Evolutionary conservation across 2,888 invertebrate genomes (phyloP).

Genomic region (Argyra leucocephala): DNA sequence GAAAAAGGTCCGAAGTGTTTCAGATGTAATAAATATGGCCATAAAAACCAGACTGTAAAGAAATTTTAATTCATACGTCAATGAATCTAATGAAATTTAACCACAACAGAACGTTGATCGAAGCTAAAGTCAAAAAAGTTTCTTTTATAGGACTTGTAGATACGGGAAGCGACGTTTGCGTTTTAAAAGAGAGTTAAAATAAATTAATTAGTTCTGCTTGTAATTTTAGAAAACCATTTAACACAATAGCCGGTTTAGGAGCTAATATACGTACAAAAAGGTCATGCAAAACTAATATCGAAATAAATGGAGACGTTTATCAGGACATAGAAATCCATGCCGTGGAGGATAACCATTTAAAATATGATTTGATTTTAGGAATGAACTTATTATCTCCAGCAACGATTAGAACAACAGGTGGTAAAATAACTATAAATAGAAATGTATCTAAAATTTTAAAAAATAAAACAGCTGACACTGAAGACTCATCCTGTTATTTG

Average conservation of each 20-base stretch:
- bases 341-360: constrained; percentile 8
- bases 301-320: constrained; percentile 10
- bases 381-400: constrained; percentile 8
- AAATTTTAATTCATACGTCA: not conserved
- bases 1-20: constrained; percentile 31
- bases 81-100: not conserved
- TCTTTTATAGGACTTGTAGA: constrained; percentile 17
- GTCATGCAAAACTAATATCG: constrained; percentile 1
- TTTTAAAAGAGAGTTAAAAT: constrained; percentile 13
- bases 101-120: constrained; percentile 8
- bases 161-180: constrained; percentile 19
- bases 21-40: constrained; percentile 28
- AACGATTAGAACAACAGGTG: not conserved
- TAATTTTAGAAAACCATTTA: not conserved
- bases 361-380: constrained; percentile 15
- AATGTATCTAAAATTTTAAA: not conserved
- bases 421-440: constrained; percentile 16
- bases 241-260: constrained; percentile 12
- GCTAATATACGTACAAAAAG: constrained; percentile 5
- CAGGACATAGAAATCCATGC: constrained; percentile 11
- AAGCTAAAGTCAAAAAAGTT: constrained; percentile 12
- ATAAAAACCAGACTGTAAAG: constrained; percentile 19
- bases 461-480: too few relatives aligned
- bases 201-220: constrained; percentile 8
- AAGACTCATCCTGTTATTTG: too few relatives aligned